Base-by-base conservation (phyloP, 53 echinoderm and acorn worm species). In the Arbacia lixula region DNA sequence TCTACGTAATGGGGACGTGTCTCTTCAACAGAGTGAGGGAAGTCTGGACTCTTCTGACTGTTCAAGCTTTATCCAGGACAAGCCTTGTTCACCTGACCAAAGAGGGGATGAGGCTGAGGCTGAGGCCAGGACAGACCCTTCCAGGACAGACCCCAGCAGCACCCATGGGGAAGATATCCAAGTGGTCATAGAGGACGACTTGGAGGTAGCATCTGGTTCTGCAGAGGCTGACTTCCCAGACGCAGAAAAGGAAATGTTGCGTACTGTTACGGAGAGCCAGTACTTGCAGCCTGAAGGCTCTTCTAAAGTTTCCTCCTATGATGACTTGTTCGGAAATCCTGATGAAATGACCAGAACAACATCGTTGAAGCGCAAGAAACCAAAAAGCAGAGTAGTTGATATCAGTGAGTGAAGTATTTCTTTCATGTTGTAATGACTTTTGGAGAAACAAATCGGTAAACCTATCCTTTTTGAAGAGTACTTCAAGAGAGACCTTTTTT, bases 311-410 rank as follows among this genome's bases (percentile, higher is more conserved):
- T 30, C 50, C 31, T 43, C 50, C 52, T 19, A 50, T 6, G 28
- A 6, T 3, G 33, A 34, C 9, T 28, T 57, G 39, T 56, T 37
- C 56, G 39, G 58, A 22, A 10, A 37, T 28, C 12, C 10, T 25
- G n/a, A 38, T 37, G 57, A 77, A 38, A 5, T 36, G 16, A 19
- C 58, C 38, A 53, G 29, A 38, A 25, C 58, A 58, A 49, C 16
- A 21, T 29, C 81, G 14, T 12, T 4, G 5, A 42, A 46, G 0
- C 62, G 64, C 10, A 81, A 63, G 64, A 81, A 63, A 64, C 28
- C 82, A 8, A 81, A 81, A 49, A 81, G 82, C 61, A 81, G 82
- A 46, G 24, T 81, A 6, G 62, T 81, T 28, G 82, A 81, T n/a
- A 81, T 81, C 82, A 81, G 82, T 81, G 26, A 81, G 82, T 81